Base-by-base conservation (phyloP, 2,797 vertebrate genomes). In the Helicolenus hilgendorfi region DNA sequence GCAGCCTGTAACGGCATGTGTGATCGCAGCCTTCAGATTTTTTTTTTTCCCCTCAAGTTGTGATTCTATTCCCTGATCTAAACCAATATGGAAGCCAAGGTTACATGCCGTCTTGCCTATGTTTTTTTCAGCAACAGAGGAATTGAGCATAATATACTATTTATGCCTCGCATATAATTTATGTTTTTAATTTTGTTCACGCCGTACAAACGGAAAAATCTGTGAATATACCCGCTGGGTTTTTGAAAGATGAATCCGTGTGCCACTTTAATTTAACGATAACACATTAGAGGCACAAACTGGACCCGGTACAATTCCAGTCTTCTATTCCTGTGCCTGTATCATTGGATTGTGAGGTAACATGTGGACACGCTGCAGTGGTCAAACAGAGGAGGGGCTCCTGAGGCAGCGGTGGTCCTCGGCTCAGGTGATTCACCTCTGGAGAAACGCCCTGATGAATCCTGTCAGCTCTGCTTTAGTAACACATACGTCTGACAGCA, bases 401-500 rank as follows among this genome's bases (percentile, higher is more conserved):
- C 31, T 4, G 71, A 72, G 63, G n/a, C 29, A 20, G 84, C 14
- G n/a, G 69, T 69, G 59, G 10, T 77, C 55, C 56, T 71, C 27
- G 0, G 70, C 27, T 72, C 86, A 88, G 90, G 88, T 88, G 88
- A 74, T 79, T 83, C 82, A 80, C 87, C 83, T 77, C 88, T 71
- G 68, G 86, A 84, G 87, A 77, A 83, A 90, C 38, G n/a, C 14
- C 74, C 77, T 73, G 91, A 87, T 33, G 36, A 84, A 67, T 79
- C 75, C 89, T 89, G 94, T 92, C 93, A 72, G 81, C 86, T 89
- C 77, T 41, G 83, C 89, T 95, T 92, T 81, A 49, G 77, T 56
- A 78, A 87, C 85, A 83, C 75, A 74, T 81, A 41, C 31, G n/a
- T 92, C 15, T 82, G 70, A 87, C 73, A 59, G 72, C 73, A 63